Conservation (phyloP, 1,140 invertebrate species). For the Harpegnathos saltator region DNA sequence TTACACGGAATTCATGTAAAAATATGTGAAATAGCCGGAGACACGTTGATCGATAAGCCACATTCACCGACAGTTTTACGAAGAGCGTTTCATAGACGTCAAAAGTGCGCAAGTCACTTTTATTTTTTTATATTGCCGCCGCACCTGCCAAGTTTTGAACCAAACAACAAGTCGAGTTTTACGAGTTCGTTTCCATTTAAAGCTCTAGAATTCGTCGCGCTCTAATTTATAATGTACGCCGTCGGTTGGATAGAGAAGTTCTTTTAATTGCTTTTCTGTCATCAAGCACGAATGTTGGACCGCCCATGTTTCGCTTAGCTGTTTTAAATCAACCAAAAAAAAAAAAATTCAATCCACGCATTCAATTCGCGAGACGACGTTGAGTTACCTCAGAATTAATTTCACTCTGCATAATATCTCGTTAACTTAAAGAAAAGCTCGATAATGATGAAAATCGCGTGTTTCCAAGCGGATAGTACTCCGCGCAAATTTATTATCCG, state of each 20-base stretch:
- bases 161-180: background rate
- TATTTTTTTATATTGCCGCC: background rate
- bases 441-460: background rate
- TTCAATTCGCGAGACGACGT: background rate
- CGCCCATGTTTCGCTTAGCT: background rate
- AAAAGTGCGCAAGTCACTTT: background rate
- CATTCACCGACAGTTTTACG: background rate
- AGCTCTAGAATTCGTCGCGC: background rate
- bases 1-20: background rate
- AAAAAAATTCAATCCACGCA: background rate
- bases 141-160: background rate
- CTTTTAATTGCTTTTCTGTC: background rate
- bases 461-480: background rate
- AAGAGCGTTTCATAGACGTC: background rate
- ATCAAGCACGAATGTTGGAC: background rate
- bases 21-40: background rate
- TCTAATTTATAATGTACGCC: background rate
- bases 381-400: slow-evolving; percentile 1
- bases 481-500: background rate
- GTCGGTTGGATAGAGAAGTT: background rate
- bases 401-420: background rate
- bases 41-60: background rate
- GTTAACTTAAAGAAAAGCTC: background rate
- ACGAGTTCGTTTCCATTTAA: background rate
- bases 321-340: background rate